phyloP scores from a whole-genome alignment of 1,140 invertebrate species.

The Delia radicum region DNA sequence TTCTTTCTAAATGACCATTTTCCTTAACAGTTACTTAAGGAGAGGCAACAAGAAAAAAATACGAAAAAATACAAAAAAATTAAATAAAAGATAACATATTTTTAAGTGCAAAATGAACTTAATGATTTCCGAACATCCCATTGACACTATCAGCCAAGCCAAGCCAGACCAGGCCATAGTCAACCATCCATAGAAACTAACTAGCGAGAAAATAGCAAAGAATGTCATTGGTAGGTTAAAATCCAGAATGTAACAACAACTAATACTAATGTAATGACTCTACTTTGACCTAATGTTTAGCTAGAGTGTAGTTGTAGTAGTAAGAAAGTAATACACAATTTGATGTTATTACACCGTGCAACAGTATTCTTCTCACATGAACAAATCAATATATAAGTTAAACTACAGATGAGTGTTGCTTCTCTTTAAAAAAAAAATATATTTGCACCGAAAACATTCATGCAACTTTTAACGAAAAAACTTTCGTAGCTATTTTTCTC shows the following conservation, averaged over 20 bases:
- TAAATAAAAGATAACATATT: conserved; percentile 15
- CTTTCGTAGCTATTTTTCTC: too few relatives aligned
- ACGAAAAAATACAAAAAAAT: neutral
- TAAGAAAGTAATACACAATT: neutral
- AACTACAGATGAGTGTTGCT: too few relatives aligned
- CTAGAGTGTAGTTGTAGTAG: neutral
- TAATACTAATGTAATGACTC: conserved; percentile 5
- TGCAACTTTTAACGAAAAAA: too few relatives aligned
- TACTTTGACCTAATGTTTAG: neutral
- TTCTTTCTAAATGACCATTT: neutral
- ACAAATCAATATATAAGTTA: too few relatives aligned
- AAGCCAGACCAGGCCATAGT: neutral
- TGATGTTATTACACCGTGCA: neutral
- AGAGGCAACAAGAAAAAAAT: neutral
- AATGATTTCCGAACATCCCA: conserved; percentile 31
- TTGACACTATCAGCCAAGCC: conserved; percentile 3
- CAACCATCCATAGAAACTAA: neutral
- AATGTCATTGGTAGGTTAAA: neutral
- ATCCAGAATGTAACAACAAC: neutral
- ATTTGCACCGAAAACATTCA: too few relatives aligned
- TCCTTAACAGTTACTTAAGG: neutral
- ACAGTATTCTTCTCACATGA: too few relatives aligned
- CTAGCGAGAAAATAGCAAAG: neutral
- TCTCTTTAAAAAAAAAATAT: too few relatives aligned
- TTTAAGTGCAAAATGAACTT: conserved; percentile 26